Evolutionary conservation across 2,888 invertebrate genomes (phyloP).

Genomic region (Plagiodera versicolora): DNA sequence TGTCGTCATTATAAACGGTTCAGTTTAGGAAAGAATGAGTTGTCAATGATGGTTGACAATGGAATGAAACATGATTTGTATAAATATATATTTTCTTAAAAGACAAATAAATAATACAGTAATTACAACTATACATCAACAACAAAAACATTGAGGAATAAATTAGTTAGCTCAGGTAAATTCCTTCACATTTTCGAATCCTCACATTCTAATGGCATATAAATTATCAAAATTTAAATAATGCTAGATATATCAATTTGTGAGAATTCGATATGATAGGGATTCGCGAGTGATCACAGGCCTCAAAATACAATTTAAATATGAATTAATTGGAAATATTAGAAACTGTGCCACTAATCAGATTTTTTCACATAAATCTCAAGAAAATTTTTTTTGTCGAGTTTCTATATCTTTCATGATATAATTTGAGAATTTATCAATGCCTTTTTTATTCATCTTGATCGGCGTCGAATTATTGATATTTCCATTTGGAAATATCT

Average conservation of each 20-base stretch:
- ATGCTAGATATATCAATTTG: background rate
- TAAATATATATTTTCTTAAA: conserved; percentile 28
- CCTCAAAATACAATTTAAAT: background rate
- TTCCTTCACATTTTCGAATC: conserved; percentile 40
- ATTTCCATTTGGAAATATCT: too few relatives aligned
- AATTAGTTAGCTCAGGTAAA: conserved; percentile 37
- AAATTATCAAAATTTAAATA: background rate
- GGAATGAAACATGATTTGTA: background rate
- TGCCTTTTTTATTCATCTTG: too few relatives aligned
- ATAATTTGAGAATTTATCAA: too few relatives aligned
- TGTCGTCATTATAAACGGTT: too few relatives aligned
- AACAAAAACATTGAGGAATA: conserved; percentile 25
- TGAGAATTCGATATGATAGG: background rate
- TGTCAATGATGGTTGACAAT: too few relatives aligned
- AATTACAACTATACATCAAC: conserved; percentile 39
- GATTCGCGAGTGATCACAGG: background rate
- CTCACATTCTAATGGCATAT: conserved; percentile 19
- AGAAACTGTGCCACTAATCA: too few relatives aligned
- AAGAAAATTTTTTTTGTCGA: too few relatives aligned
- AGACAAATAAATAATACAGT: conserved; percentile 39
- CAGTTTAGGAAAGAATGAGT: too few relatives aligned
- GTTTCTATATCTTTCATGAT: too few relatives aligned
- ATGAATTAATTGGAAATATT: too few relatives aligned
- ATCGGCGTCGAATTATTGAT: too few relatives aligned
- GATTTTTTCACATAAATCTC: too few relatives aligned